Evolutionary conservation across 2,113 vertebrate species (phyloP).

Genomic region (Elanoides forficatus): DNA sequence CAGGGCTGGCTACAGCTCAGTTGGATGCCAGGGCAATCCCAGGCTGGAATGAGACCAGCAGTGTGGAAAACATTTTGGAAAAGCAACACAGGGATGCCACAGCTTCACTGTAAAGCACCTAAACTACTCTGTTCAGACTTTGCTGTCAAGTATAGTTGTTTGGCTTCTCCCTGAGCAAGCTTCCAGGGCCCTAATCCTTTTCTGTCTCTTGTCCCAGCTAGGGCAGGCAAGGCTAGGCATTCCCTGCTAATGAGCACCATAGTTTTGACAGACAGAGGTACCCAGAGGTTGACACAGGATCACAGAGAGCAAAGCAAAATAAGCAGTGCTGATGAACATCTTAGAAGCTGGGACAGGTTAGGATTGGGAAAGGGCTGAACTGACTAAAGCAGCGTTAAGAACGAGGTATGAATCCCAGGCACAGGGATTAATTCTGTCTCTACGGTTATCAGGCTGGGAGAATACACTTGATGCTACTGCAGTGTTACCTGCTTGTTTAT

Average conservation of each 20-base stretch:
- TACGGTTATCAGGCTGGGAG: no score
- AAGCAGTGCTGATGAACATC: background rate
- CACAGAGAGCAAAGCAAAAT: no score
- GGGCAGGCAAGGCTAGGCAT: accelerated
- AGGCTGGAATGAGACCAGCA: background rate
- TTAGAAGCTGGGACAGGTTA: background rate
- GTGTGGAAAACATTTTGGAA: accelerated
- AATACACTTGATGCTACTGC: background rate
- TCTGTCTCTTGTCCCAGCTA: background rate
- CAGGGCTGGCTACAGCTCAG: background rate
- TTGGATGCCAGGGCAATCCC: background rate
- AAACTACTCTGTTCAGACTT: accelerated
- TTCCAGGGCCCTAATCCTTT: background rate
- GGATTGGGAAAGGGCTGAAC: background rate
- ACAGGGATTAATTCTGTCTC: background rate
- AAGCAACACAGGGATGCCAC: no score
- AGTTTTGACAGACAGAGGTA: no score
- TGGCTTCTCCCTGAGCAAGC: background rate
- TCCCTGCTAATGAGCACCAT: no score
- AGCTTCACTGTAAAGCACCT: background rate
- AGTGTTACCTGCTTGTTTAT: background rate
- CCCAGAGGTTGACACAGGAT: background rate
- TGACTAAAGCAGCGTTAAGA: accelerated
- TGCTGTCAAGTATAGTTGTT: accelerated
- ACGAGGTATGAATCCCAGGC: background rate